Conservation (phyloP, 2,888 invertebrate genomes). For the Odontocerum albicorne region DNA sequence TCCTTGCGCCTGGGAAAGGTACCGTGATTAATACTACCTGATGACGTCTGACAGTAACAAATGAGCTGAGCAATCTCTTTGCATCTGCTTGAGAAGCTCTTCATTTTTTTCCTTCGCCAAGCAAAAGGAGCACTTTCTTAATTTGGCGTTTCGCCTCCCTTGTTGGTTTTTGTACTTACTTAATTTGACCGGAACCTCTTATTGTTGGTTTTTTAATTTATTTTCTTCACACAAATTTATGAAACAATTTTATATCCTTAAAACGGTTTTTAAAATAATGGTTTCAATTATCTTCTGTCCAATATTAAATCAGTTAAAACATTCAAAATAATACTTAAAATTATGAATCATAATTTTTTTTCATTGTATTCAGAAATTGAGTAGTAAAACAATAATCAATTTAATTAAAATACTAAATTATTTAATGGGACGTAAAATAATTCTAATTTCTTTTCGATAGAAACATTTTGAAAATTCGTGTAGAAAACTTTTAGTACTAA, state of each 20-base stretch:
- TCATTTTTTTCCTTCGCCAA: constrained; percentile 3
- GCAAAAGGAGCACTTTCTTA: constrained; percentile 2
- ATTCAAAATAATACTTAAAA: too few relatives aligned
- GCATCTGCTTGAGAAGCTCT: constrained; percentile 21
- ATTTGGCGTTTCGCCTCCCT: constrained; percentile 1
- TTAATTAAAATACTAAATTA: too few relatives aligned
- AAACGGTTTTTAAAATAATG: not conserved
- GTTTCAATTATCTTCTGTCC: too few relatives aligned
- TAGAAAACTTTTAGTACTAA: too few relatives aligned
- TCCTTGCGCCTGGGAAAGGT: too few relatives aligned
- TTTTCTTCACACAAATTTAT: not conserved
- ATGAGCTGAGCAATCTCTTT: constrained; percentile 21
- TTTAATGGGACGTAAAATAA: too few relatives aligned
- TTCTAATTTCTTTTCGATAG: too few relatives aligned
- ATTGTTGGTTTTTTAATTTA: not conserved
- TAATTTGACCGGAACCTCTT: not conserved
- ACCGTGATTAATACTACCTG: constrained; percentile 33
- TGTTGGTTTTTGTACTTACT: not conserved
- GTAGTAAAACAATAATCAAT: too few relatives aligned
- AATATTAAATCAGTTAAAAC: too few relatives aligned
- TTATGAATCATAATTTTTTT: too few relatives aligned
- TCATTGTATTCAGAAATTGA: too few relatives aligned
- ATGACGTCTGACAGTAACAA: constrained; percentile 34
- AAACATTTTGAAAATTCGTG: too few relatives aligned
- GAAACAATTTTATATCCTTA: not conserved